Conservation (phyloP, 2,113 vertebrate species). For the Dicrurus megarhynchus region DNA sequence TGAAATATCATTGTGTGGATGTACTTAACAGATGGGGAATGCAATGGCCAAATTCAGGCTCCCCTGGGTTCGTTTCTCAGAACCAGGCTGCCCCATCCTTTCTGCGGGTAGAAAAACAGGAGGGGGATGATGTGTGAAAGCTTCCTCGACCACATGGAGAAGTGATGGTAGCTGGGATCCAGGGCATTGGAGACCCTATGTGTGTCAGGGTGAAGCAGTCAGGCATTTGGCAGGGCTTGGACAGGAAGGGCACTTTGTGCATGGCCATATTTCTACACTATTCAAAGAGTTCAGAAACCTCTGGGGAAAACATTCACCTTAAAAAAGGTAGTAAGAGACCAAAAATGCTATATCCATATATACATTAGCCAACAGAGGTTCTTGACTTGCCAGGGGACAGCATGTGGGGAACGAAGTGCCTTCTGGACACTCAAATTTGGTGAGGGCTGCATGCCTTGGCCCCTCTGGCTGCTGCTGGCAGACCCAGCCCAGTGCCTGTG, state of each 20-base stretch:
- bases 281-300: background rate
- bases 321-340: background rate
- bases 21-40: conserved; percentile 5
- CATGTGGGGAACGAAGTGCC: background rate
- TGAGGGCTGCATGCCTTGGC: background rate
- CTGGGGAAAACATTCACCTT: rapidly evolving
- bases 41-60: background rate
- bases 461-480: background rate
- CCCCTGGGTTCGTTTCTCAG: background rate
- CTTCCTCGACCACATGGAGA: rapidly evolving
- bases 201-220: background rate
- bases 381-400: background rate
- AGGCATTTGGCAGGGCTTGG: background rate
- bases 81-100: background rate
- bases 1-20: conserved; percentile 23
- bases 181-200: background rate
- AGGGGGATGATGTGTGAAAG: background rate
- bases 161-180: background rate
- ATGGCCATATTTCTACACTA: background rate
- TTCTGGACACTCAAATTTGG: rapidly evolving
- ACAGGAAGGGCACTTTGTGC: background rate
- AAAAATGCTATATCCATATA: background rate
- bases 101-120: background rate
- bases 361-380: background rate
- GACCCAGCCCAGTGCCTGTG: background rate